phyloP scores from a whole-genome alignment of 2,113 vertebrate species.

The Motacilla tschutschensis region DNA sequence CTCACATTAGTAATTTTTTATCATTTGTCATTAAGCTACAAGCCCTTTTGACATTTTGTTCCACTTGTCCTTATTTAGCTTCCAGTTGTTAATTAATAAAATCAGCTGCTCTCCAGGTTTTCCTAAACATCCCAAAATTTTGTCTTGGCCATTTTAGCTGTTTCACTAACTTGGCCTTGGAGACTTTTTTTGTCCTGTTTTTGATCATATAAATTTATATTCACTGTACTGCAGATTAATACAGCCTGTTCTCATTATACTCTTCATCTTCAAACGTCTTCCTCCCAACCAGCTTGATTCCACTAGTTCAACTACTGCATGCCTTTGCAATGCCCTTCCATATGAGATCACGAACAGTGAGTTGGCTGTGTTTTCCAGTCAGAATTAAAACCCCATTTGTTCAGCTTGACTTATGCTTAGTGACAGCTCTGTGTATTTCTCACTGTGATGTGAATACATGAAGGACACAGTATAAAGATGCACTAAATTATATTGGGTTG shows the following conservation, averaged over 20 bases:
- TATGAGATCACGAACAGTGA: neutral
- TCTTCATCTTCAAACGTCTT: neutral
- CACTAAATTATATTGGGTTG: conserved; percentile 11
- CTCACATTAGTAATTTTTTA: neutral
- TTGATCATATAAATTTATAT: neutral
- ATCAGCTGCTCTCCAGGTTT: neutral
- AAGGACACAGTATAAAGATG: conserved; percentile 38
- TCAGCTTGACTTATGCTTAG: conserved; percentile 66
- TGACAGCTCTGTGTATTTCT: conserved; percentile 62
- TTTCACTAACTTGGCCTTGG: conserved; percentile 8
- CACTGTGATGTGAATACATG: conserved; percentile 49
- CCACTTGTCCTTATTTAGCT: neutral
- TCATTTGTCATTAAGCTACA: conserved; percentile 8
- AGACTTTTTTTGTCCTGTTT: neutral
- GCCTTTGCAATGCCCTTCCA: conserved; percentile 50
- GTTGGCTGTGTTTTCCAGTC: conserved; percentile 48
- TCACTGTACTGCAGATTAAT: neutral
- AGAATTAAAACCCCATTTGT: conserved; percentile 71
- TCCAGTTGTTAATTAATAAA: conserved; percentile 19
- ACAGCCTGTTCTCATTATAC: neutral
- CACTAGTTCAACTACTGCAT: neutral
- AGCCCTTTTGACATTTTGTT: neutral
- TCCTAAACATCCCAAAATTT: neutral
- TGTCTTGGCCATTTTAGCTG: neutral
- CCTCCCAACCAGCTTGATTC: neutral